phyloP scores from a whole-genome alignment of 2,113 vertebrate species.

The Narcine bancroftii region DNA sequence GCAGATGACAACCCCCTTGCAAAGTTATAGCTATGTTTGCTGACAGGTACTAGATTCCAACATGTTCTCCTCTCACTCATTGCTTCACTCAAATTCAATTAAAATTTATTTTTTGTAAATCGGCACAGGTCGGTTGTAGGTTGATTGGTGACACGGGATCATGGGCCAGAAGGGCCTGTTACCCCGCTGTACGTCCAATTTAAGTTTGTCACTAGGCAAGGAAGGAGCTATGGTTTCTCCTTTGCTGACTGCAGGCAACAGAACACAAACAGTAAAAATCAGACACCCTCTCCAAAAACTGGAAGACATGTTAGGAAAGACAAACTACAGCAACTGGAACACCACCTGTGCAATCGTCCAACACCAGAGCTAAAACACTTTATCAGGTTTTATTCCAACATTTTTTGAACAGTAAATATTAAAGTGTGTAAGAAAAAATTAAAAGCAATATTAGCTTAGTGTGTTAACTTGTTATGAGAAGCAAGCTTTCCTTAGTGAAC shows the following conservation, averaged over 20 bases:
- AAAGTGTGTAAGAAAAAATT: not conserved
- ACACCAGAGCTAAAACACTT: not conserved
- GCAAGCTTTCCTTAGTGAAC: not conserved
- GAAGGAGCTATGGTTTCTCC: not conserved
- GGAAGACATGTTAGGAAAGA: not conserved
- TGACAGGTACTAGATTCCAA: not conserved
- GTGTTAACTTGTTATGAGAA: not conserved
- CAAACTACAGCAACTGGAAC: not conserved
- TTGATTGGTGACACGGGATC: too few species aligned
- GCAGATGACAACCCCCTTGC: not conserved
- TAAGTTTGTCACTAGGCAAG: too few species aligned
- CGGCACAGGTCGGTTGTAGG: too few species aligned
- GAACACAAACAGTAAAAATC: not conserved
- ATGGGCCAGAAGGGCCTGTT: too few species aligned
- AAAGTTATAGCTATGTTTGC: not conserved
- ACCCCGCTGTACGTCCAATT: too few species aligned
- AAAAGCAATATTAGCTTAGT: not conserved
- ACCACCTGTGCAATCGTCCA: not conserved
- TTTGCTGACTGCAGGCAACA: not conserved
- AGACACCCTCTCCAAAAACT: not conserved
- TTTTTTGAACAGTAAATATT: not conserved
- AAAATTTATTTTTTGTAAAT: not conserved
- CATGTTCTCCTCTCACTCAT: not conserved
- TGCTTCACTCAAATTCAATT: not conserved
- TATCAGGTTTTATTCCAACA: not conserved